Evolutionary conservation across 2,888 invertebrate species (phyloP).

Genomic region (Pimpla rufipes): DNA sequence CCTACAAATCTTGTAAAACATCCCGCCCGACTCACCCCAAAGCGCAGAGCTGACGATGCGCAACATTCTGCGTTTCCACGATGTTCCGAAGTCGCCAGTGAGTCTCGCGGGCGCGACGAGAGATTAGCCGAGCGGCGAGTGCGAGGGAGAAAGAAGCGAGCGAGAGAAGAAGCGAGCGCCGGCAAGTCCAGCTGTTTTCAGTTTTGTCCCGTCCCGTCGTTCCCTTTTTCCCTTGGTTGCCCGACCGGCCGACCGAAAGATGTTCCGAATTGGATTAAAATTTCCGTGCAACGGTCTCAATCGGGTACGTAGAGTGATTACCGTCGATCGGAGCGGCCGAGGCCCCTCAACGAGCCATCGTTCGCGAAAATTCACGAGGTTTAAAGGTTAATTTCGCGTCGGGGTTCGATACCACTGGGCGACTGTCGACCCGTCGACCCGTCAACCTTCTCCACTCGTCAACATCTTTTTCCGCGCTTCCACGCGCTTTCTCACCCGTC

Average conservation of each 20-base stretch:
- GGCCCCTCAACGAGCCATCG: not conserved
- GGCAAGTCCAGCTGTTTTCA: slow-evolving; percentile 79
- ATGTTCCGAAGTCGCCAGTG: slow-evolving; percentile 57
- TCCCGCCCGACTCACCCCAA: slow-evolving; percentile 72
- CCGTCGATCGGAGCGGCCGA: not conserved
- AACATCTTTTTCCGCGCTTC: slow-evolving; percentile 8
- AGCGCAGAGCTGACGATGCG: slow-evolving; percentile 76
- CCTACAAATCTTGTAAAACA: slow-evolving; percentile 5
- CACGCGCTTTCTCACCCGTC: not conserved
- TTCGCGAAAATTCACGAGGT: not conserved
- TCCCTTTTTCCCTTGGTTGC: slow-evolving; percentile 81
- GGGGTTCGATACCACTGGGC: slow-evolving; percentile 38
- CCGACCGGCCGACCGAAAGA: slow-evolving; percentile 82
- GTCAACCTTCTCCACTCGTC: slow-evolving; percentile 32
- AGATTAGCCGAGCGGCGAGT: slow-evolving; percentile 25
- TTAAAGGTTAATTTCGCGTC: slow-evolving; percentile 6
- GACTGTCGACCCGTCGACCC: not conserved
- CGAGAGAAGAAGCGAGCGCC: slow-evolving; percentile 51
- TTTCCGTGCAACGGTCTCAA: slow-evolving; percentile 84
- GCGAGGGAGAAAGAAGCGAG: slow-evolving; percentile 46
- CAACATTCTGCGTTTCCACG: slow-evolving; percentile 79
- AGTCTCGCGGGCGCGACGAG: slow-evolving; percentile 22
- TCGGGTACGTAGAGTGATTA: slow-evolving; percentile 79
- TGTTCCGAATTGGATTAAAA: slow-evolving; percentile 85
- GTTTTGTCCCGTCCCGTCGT: slow-evolving; percentile 74